Base-by-base conservation (phyloP, 37 sponge, comb jelly and placozoan species). In the Cliona cf. orientalis region DNA sequence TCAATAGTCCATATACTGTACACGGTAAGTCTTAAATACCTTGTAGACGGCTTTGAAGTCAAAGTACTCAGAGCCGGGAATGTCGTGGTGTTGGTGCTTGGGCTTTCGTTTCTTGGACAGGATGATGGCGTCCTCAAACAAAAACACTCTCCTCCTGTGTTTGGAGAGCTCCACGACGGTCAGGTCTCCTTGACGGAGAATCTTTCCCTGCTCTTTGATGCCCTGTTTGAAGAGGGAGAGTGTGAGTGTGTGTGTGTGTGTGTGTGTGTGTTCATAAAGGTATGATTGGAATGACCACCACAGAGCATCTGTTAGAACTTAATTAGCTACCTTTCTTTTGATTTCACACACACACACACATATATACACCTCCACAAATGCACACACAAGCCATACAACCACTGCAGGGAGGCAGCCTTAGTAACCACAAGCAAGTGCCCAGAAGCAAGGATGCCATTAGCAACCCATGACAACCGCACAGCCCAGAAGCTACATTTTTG, bases 81-180 rank as follows among this genome's bases (percentile, higher is more conserved):
- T 41, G 37, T 84, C 84, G 7, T 72, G 49, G 34, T 36, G 36
- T 12, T 72, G 74, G 75, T 55, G 56, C 38, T 61, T 74, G 29
- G 37, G 29, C 43, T 81, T 85, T 67, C 38, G 53, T 55, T 70
- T 83, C 82, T 95, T 95, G 29, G 86, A 69, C 2, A 95, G 42
- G 26, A 95, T 49, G 59, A 95, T 62, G 60, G 62, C 53, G 26
- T 88, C 29, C 75, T 95, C 95, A 46, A 95, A 95, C 49, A 95
- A 89, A 80, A 95, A 95, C 70, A 91, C 80, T 39, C 85, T 41
- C 26, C 92, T 46, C 34, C 66, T 63, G 46, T 84, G 88, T 44
- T 80, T 88, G n/a, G 42, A 65, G 14, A 69, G 65, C 40, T 85
- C 83, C 32, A 84, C 46, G 17, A 79, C 17, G 7, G 39, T 66